These are phyloP conservation scores for Mercenaria mercenaria DNA, from an alignment of 1,140 invertebrate species.

Conservation along the genomic window DNA sequence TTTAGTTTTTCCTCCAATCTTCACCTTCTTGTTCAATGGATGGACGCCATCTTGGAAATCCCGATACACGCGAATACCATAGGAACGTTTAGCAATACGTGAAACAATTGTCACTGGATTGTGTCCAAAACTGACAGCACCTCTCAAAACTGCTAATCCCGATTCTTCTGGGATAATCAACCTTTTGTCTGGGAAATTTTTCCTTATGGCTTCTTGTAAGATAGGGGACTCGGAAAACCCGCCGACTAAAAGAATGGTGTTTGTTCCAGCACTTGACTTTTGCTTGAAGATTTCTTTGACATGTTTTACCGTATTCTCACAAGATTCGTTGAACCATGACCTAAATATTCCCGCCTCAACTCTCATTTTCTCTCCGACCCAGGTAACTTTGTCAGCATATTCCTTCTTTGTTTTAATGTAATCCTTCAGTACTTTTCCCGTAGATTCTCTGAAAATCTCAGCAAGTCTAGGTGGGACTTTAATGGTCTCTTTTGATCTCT, in stretches of 20 bases:
- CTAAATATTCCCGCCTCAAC: background rate
- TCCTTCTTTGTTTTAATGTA: background rate
- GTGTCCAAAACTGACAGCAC: constrained; percentile 60
- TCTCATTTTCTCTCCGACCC: background rate
- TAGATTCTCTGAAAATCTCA: constrained; percentile 5
- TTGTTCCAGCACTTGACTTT: constrained; percentile 8
- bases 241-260: constrained; percentile 51
- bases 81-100: constrained; percentile 49
- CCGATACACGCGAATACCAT: constrained; percentile 45
- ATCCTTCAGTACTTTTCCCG: background rate
- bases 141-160: constrained; percentile 53
- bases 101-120: constrained; percentile 32
- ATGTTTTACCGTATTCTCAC: background rate
- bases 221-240: constrained; percentile 55
- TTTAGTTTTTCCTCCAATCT: constrained; percentile 13
- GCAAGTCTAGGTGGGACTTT: constrained; percentile 52
- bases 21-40: constrained; percentile 25
- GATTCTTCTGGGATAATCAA: constrained; percentile 46
- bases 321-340: constrained; percentile 35
- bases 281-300: constrained; percentile 26
- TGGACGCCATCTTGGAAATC: constrained; percentile 29
- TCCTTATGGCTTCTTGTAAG: constrained; percentile 20
- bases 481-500: constrained; percentile 45
- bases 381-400: background rate
- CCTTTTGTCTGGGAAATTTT: background rate